Conservation (phyloP, 2,797 vertebrate genomes). For the Argyrosomus regius region DNA sequence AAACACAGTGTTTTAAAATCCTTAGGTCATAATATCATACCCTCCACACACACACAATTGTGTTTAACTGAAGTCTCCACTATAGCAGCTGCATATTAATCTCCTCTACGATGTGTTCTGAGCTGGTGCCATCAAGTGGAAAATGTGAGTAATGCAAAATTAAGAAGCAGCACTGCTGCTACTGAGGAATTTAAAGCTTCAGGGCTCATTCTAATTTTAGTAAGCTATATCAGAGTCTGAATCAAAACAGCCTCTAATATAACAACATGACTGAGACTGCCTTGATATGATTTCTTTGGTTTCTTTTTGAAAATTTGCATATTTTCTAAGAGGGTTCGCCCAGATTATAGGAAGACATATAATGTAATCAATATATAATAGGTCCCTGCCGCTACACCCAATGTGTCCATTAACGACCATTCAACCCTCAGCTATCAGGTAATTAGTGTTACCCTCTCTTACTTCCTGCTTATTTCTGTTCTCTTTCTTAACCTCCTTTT, state of each 20-base stretch:
- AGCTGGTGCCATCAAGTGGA: conserved; percentile 71
- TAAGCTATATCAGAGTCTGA: conserved; percentile 25
- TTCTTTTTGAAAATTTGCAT: not conserved
- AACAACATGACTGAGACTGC: not conserved
- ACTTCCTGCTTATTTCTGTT: not conserved
- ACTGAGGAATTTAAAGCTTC: conserved; percentile 39
- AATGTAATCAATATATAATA: conserved; percentile 3
- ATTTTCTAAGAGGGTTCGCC: not conserved
- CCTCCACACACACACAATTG: not conserved
- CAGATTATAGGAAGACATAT: not conserved
- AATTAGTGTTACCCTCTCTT: conserved; percentile 1
- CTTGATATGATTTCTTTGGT: not conserved
- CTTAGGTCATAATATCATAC: not conserved
- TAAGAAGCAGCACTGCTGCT: conserved; percentile 18
- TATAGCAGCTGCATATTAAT: conserved; percentile 5
- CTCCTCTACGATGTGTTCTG: conserved; percentile 21
- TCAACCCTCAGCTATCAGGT: conserved; percentile 21
- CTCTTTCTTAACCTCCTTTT: conserved; percentile 8
- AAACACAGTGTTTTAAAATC: not conserved
- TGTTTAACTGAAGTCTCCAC: not conserved
- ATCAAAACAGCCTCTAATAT: conserved; percentile 17
- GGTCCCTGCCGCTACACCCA: not conserved
- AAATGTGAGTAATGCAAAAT: conserved; percentile 47
- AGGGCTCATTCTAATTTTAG: conserved; percentile 57
- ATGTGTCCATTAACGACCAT: conserved; percentile 11